Evolutionary conservation across 2,888 invertebrate genomes (phyloP).

Genomic region (Bugula neritina): DNA sequence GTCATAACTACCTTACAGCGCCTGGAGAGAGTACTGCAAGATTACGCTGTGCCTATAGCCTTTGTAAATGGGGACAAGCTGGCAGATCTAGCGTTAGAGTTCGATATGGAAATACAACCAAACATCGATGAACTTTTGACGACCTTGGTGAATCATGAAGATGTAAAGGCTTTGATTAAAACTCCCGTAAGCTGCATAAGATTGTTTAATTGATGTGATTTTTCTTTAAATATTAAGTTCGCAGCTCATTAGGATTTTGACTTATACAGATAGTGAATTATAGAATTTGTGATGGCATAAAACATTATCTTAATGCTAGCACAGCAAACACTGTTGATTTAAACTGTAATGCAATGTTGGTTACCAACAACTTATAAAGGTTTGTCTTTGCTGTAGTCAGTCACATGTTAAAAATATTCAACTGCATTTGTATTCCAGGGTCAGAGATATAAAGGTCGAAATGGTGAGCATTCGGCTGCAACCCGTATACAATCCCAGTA

Average conservation of each 20-base stretch:
- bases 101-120: conserved; percentile 48
- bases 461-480: conserved; percentile 46
- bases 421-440: no score
- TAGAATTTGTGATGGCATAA: no score
- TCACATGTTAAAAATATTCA: no score
- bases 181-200: conserved; percentile 48
- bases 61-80: conserved; percentile 51
- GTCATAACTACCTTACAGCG: neutral
- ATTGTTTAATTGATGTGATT: no score
- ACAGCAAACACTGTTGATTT: no score
- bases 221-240: no score
- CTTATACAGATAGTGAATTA: no score
- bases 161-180: conserved; percentile 45
- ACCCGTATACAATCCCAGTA: conserved; percentile 49
- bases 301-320: no score
- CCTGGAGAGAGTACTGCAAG: conserved; percentile 33
- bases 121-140: conserved; percentile 42
- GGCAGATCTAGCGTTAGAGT: conserved; percentile 48
- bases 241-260: no score
- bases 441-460: conserved; percentile 41
- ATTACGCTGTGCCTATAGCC: conserved; percentile 48
- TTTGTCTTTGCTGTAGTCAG: no score
- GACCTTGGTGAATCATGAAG: conserved; percentile 49
- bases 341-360: no score
- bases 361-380: no score